Conservation (phyloP, 2,113 vertebrate species). For the Platysteira castanea region DNA sequence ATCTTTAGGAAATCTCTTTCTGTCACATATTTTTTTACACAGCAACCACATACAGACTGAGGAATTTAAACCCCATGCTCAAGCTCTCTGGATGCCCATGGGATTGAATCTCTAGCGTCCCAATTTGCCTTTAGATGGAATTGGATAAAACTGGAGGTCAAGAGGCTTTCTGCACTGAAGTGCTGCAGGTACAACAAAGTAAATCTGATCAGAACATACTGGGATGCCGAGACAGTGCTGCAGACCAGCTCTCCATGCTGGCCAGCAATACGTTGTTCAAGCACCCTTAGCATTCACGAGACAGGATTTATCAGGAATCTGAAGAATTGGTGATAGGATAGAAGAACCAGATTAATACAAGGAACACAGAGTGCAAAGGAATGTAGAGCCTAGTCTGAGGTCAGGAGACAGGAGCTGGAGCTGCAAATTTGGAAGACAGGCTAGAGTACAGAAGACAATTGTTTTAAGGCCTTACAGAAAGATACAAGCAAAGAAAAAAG, state of each 20-base stretch:
- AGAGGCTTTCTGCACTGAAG: background rate
- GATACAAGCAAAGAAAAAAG: background rate
- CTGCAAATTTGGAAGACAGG: background rate
- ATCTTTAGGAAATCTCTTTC: background rate
- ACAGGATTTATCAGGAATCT: background rate
- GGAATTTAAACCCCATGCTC: background rate
- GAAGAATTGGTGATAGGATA: background rate
- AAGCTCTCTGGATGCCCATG: background rate
- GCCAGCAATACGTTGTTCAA: background rate
- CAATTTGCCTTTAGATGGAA: background rate
- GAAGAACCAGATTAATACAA: background rate
- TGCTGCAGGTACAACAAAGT: background rate
- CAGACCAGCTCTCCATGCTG: background rate
- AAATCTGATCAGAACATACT: background rate
- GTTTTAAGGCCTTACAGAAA: background rate
- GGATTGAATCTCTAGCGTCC: background rate
- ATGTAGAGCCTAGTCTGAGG: background rate
- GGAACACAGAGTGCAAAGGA: background rate
- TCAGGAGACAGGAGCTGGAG: background rate
- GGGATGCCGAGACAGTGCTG: accelerated
- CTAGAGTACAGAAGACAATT: background rate
- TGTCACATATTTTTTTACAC: background rate
- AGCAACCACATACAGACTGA: background rate
- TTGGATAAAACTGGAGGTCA: background rate
- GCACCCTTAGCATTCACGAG: background rate